Percentiles rank a stretch among this genome's conserved stretches.
phyloP scores from a whole-genome alignment of 2,797 vertebrate genomes.

The Tauraco hartlaubi region DNA sequence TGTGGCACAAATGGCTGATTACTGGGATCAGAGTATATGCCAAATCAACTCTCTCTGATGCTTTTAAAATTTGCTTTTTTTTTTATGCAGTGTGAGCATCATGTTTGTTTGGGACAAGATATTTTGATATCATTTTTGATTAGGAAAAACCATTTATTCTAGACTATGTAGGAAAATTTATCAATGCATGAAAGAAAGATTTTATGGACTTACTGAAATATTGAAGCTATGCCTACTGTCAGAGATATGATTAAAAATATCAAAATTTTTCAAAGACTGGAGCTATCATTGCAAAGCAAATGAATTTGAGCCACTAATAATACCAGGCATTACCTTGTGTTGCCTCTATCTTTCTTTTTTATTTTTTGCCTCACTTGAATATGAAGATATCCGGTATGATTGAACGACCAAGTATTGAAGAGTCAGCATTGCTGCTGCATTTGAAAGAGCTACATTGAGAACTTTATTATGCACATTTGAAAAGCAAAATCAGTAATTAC shows the following conservation, averaged over 20 bases:
- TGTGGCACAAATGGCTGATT: not conserved
- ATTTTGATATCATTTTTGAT: not conserved
- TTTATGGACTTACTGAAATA: not conserved
- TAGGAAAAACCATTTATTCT: not conserved
- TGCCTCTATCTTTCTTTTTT: not conserved
- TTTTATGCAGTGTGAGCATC: not conserved
- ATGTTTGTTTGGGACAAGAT: not conserved
- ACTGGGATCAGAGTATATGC: not conserved
- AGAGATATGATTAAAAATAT: slow-evolving; percentile 32
- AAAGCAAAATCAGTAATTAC: slow-evolving; percentile 82
- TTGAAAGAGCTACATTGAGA: slow-evolving; percentile 77
- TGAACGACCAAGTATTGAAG: slow-evolving; percentile 72
- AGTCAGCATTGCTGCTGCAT: slow-evolving; percentile 75
- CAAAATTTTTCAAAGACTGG: not conserved
- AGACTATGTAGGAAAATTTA: not conserved
- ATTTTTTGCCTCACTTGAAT: slow-evolving; percentile 59
- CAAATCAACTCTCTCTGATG: not conserved
- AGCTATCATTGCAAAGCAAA: slow-evolving; percentile 25
- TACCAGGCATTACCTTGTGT: not conserved
- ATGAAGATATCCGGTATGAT: slow-evolving; percentile 71
- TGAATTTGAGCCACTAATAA: slow-evolving; percentile 3
- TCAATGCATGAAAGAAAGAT: not conserved
- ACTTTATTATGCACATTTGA: slow-evolving; percentile 80
- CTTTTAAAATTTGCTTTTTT: not conserved
- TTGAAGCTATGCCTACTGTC: not conserved